Base-by-base conservation (phyloP, 1,140 invertebrate species). In the Pectinophora gossypiella region DNA sequence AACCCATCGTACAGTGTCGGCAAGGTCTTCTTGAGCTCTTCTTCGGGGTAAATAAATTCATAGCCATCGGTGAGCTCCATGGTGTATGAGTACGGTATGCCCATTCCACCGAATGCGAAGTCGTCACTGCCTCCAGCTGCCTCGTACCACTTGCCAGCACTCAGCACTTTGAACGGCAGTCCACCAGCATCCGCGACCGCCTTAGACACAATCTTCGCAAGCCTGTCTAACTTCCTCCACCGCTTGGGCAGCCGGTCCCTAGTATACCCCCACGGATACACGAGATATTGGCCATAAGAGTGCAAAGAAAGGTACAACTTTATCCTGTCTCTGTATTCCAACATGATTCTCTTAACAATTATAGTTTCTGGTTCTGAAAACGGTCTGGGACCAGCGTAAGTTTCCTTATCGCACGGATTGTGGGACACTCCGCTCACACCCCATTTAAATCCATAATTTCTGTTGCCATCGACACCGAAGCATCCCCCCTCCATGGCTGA, bases 321-420 rank as follows among this genome's bases (percentile, higher is more conserved):
- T 3, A 94, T 74, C 19, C 88, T 65, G 9, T 90, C 57, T 5
- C 73, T 76, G 16, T 92, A 67, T 22, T 84, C 69, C 48, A 88
- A 66, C 64, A 94, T 86, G 0, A 90, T 79, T 46, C 90, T 88
- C n/a, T 89, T 81, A 35, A 94, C 85, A 12, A 91, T 89, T 49
- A 73, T 72, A 0, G 93, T 92, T 76, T 96, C 95, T 1, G 90
- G 88, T 76, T 96, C 95, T 0, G 94, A 95, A 69, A 95, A 95
- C 0, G 94, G 89, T 10, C 76, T 72, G 0, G 90, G 81, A 0
- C 95, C 95, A 10, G 91, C 90, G 68, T 91, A 96, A 0, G 91
- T 93, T 21, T 94, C 91, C 6, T 90, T 89, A 35, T 90, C 86
- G 64, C 94, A 95, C 0, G 91, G 91, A 63, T 93, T 89, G 0